Evolutionary conservation across 2,113 vertebrate genomes (phyloP), one percentile per base, ranked within the genome.

Genomic region (Callithrix jacchus): DNA sequence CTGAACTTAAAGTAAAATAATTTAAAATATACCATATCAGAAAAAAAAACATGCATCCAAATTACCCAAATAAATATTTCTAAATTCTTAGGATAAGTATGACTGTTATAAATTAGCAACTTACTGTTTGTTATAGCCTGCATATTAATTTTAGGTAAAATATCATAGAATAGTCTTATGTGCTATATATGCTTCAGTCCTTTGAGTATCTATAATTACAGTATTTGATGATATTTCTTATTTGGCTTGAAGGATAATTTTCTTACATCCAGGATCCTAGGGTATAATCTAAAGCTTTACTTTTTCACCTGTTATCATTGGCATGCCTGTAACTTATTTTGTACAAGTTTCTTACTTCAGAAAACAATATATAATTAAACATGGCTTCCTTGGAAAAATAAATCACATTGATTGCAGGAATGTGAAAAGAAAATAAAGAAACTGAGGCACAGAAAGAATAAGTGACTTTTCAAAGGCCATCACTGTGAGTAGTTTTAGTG

Each of bases 141-240:
- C 23, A n/a, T 84, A 35, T 52, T 94, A 89, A 42, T 90, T 92
- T 84, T 66, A 91, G 70, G 32, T 88, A 88, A 95, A 95, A 90
- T 90, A 68, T 71, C 30, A 45, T 4, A 27, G 47, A 52, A 2
- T 83, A 73, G 16, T 95, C n/a, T 56, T 80, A 30, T 47, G 18
- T 68, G 32, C n/a, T 92, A 30, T 37, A n/a, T 30, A 71, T 10
- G 6, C 2, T 56, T 30, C 27, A 74, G 5, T 54, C 17, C 4
- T 35, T 89, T 56, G 32, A 7, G 42, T 92, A 87, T 79, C 54
- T 80, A 23, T 6, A 91, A n/a, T 86, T 73, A 37, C 2, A 81
- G 1, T 89, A 71, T 64, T 76, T 58, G 21, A 77, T 91, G 7
- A 27, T 77, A n/a, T 80, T 87, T 97, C 3, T 21, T 80, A 80